Conservation (phyloP, 1,140 invertebrate species). For the Anoplophora glabripennis region DNA sequence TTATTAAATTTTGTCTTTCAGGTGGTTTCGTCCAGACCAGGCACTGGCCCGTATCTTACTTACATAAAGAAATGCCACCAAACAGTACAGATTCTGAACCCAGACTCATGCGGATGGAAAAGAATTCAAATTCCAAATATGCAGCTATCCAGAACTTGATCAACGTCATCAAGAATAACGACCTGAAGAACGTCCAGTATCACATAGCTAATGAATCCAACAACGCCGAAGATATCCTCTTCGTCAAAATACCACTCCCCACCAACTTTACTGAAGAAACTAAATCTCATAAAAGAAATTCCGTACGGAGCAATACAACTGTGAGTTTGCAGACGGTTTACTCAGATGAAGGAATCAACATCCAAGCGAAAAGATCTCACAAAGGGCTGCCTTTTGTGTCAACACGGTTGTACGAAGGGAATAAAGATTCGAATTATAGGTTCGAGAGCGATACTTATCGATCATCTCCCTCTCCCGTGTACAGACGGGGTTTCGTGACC, state of each 20-base stretch:
- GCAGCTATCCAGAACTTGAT: conserved; percentile 44
- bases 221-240: conserved; percentile 39
- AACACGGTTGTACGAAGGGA: neutral
- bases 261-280: conserved; percentile 33
- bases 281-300: conserved; percentile 8
- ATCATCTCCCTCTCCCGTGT: conserved; percentile 19
- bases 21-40: conserved; percentile 53
- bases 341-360: conserved; percentile 8
- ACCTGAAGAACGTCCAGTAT: conserved; percentile 41
- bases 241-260: conserved; percentile 45
- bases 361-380: conserved; percentile 10
- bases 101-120: conserved; percentile 23
- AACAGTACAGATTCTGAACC: conserved; percentile 35
- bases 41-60: conserved; percentile 66
- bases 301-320: conserved; percentile 8
- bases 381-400: conserved; percentile 21
- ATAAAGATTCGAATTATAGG: neutral
- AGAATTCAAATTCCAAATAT: conserved; percentile 31
- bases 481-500: conserved; percentile 33
- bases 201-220: conserved; percentile 40
- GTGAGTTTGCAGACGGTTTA: conserved; percentile 25
- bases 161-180: conserved; percentile 42
- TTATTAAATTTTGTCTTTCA: too few species aligned
- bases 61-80: conserved; percentile 62
- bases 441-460: neutral